Conservation (phyloP, 1,140 invertebrate genomes). For the Drosophila mayri region DNA sequence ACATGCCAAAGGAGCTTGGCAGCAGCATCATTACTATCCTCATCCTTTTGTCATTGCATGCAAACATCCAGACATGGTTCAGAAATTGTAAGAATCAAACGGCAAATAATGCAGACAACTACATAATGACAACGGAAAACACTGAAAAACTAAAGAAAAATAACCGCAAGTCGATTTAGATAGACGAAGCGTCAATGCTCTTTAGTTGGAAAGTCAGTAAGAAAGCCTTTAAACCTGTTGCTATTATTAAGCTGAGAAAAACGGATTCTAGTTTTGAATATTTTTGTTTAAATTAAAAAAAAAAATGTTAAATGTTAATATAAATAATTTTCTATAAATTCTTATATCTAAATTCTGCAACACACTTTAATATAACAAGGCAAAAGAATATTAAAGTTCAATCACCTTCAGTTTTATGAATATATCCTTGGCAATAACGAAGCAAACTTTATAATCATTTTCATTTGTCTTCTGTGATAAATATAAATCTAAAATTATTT, state of each 20-base stretch:
- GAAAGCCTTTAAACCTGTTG: neutral
- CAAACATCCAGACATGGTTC: constrained; percentile 73
- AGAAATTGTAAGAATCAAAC: constrained; percentile 77
- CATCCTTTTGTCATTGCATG: constrained; percentile 72
- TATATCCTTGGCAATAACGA: no score
- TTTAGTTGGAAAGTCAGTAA: neutral
- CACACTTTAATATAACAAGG: no score
- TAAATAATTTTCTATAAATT: no score
- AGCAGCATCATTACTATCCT: constrained; percentile 56
- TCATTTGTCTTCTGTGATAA: neutral
- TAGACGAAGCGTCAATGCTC: constrained; percentile 38
- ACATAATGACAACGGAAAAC: constrained; percentile 67
- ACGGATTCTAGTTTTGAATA: no score
- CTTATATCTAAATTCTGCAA: no score
- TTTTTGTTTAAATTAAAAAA: neutral
- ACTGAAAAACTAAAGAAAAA: constrained; percentile 40
- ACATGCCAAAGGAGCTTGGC: constrained; percentile 41
- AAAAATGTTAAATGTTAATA: no score
- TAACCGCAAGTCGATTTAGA: neutral
- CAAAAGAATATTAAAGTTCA: no score
- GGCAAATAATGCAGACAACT: constrained; percentile 72
- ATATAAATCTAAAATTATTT: neutral
- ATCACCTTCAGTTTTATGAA: no score
- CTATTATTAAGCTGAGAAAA: no score
- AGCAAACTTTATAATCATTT: no score